Conservation (phyloP, 2,113 vertebrate species). For the Thinocorus orbignyianus region DNA sequence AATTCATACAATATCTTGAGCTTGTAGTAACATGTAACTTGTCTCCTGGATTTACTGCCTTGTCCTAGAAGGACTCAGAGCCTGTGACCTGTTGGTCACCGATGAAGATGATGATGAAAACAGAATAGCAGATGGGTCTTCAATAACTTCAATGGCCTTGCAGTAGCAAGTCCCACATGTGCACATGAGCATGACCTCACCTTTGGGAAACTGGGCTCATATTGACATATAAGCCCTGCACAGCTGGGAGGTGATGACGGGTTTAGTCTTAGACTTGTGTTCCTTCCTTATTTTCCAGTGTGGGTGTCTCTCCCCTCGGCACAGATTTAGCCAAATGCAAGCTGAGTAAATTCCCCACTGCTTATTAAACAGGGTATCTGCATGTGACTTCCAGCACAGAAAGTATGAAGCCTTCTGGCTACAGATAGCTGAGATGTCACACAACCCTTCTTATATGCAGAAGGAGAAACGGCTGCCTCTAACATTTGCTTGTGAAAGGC, state of each 20-base stretch:
- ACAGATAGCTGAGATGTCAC: background rate
- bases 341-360: background rate
- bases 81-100: background rate
- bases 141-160: background rate
- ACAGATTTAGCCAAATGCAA: background rate
- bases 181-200: background rate
- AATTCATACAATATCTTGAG: rapidly evolving
- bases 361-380: background rate
- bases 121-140: background rate
- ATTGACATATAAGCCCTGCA: background rate
- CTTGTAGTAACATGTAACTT: background rate
- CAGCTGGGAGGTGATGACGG: background rate
- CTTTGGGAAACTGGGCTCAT: background rate
- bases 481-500: background rate
- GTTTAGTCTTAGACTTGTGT: background rate
- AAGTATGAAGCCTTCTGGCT: background rate
- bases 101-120: background rate
- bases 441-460: background rate
- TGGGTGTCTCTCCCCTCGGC: background rate
- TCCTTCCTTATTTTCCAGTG: background rate
- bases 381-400: background rate
- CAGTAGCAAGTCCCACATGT: background rate
- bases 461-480: background rate
- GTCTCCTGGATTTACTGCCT: background rate
- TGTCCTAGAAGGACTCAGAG: background rate